phyloP scores from a whole-genome alignment of 1,140 invertebrate genomes.

The Lepidurus packardi region DNA sequence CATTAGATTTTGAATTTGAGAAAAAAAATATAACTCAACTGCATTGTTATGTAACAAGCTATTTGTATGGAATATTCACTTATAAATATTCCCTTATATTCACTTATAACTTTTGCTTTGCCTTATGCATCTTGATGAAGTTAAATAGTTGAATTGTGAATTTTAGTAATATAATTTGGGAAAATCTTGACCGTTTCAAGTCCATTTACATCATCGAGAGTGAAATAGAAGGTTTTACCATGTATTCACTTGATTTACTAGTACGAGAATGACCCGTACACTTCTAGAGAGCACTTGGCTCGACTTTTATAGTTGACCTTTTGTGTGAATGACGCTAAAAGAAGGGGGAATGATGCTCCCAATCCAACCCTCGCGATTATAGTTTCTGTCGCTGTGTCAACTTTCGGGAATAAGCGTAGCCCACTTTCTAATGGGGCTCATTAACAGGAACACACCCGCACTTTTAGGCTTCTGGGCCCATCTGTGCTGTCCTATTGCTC shows the following conservation, averaged over 20 bases:
- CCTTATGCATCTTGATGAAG: too few species aligned
- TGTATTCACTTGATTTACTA: neutral
- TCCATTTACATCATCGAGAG: neutral
- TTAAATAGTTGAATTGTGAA: too few species aligned
- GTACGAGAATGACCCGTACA: neutral
- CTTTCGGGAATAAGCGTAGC: slow-evolving; percentile 5
- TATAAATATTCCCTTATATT: too few species aligned
- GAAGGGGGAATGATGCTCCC: neutral
- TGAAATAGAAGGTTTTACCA: neutral
- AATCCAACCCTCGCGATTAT: neutral
- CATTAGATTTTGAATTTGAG: too few species aligned
- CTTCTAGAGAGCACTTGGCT: neutral
- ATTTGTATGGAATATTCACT: too few species aligned
- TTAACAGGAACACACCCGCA: slow-evolving; percentile 17
- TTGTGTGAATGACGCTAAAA: neutral
- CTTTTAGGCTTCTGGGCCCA: neutral
- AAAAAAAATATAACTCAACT: too few species aligned
- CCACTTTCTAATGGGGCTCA: slow-evolving; percentile 9
- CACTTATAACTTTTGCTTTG: too few species aligned
- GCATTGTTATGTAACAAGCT: too few species aligned
- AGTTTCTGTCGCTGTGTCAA: neutral
- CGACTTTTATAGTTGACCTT: slow-evolving; percentile 11
- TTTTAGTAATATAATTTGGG: neutral
- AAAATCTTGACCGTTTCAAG: neutral
- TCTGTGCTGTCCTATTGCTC: slow-evolving; percentile 9